Evolutionary conservation across 1,140 invertebrate genomes (phyloP).

Genomic region (Drosophila orosa): DNA sequence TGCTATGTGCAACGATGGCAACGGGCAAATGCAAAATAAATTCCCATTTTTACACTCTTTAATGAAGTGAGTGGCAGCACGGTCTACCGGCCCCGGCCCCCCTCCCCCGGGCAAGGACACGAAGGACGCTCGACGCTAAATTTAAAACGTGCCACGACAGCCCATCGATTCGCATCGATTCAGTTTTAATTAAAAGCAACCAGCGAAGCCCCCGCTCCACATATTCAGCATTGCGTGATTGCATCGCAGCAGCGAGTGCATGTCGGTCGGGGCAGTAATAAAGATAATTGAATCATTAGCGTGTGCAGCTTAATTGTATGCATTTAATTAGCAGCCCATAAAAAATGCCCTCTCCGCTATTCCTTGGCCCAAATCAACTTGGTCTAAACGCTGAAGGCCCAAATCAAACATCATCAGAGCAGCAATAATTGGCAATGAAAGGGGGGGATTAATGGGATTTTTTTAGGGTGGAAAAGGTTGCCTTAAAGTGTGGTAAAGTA

Average conservation of each 20-base stretch:
- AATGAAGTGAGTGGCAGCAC: constrained; percentile 60
- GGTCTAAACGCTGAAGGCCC: constrained; percentile 16
- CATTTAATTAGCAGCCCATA: constrained; percentile 70
- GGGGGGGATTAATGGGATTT: background rate
- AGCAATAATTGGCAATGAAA: constrained; percentile 46
- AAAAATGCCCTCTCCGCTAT: constrained; percentile 30
- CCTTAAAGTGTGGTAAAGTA: background rate
- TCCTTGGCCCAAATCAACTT: constrained; percentile 3
- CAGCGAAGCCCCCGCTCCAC: constrained; percentile 11
- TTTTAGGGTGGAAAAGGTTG: background rate
- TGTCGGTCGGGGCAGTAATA: constrained; percentile 59
- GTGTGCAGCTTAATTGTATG: constrained; percentile 62
- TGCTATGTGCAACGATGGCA: constrained; percentile 12
- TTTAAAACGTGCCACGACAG: constrained; percentile 72
- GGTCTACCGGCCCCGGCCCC: background rate
- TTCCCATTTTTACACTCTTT: constrained; percentile 74
- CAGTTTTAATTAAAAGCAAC: constrained; percentile 70
- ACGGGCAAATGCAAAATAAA: constrained; percentile 68
- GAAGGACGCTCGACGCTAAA: constrained; percentile 51
- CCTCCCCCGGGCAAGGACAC: constrained; percentile 14
- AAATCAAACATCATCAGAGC: constrained; percentile 71
- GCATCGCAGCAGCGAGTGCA: constrained; percentile 27
- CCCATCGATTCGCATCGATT: constrained; percentile 62
- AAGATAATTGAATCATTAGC: constrained; percentile 82
- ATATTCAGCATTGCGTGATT: constrained; percentile 57